These are phyloP conservation scores for Ptilodon capucinus DNA, from an alignment of 2,888 invertebrate genomes.

Conservation along the genomic window DNA sequence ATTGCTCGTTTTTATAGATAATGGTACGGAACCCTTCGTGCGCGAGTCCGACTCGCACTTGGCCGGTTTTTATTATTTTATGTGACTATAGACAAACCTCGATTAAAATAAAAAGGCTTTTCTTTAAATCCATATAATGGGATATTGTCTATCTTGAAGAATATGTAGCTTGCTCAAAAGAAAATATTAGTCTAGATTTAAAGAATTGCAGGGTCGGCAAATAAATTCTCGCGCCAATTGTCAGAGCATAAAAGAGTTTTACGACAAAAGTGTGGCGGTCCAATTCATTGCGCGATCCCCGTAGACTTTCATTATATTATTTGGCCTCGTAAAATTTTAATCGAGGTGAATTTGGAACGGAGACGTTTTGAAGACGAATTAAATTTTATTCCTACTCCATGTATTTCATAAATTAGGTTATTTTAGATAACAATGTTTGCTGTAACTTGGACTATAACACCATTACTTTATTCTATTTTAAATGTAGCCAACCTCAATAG, in stretches of 20 bases:
- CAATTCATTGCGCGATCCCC: conserved; percentile 27
- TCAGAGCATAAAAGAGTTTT: conserved; percentile 34
- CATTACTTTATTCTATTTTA: too few species aligned
- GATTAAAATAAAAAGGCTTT: too few species aligned
- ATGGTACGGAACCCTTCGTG: too few species aligned
- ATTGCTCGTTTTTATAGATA: too few species aligned
- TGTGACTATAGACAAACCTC: too few species aligned
- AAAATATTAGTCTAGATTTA: background rate
- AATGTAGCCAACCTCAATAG: background rate
- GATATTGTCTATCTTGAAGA: too few species aligned
- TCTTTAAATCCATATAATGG: too few species aligned
- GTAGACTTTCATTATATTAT: conserved; percentile 32
- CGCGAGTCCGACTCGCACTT: too few species aligned
- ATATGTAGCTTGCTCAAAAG: background rate
- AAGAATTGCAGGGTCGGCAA: conserved; percentile 5
- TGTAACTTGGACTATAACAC: background rate
- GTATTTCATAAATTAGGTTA: background rate
- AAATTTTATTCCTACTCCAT: conserved; percentile 12
- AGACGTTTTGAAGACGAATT: conserved; percentile 17
- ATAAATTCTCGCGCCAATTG: conserved; percentile 31
- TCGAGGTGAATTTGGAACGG: conserved; percentile 26
- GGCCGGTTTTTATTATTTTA: too few species aligned
- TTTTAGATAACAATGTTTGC: background rate
- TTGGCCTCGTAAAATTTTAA: conserved; percentile 36
- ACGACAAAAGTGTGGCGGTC: conserved; percentile 34